Base-by-base conservation (phyloP, 2,888 invertebrate genomes). In the Ectemnius cavifrons region DNA sequence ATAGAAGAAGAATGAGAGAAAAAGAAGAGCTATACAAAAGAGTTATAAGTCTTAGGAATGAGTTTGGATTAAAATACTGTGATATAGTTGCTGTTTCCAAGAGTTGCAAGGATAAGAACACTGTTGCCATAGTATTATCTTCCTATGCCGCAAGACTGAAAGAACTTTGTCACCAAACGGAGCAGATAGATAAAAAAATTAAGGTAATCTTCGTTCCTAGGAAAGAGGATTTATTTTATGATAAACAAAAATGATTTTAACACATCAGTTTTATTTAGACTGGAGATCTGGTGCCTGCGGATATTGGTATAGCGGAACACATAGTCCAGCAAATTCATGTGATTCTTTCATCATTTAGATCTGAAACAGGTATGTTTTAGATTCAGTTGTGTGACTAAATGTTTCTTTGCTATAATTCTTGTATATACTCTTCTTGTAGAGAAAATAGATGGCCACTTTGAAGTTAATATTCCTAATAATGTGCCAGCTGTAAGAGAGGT, bases 401-500 rank as follows among this genome's bases (percentile, higher is more conserved):
- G 23, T 37, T 28, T 63, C 61, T 23, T 60, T 0, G 14, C 16
- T 49, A 3, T 52, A 18, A 14, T 20, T 60, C 16, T 14, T 20
- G 63, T 52, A 23, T 18, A 14, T 68, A 16, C 18, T 16, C 0
- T 56, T 60, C 60, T 72, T 77, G 16, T 73, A 89, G 88, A 84
- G 49, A 79, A 79, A 27, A 86, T 89, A 64, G 82, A 89, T 23
- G 64, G 74, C 28, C 77, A 74, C 8, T 86, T 85, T 66, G 85
- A 88, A 46, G 83, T 80, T 61, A 87, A 88, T 79, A 78, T 86
- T 58, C 81, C 81, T 6, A 71, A 80, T 28, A 91, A 91, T 57
- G 92, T 93, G 8, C 90, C 92, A 77, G 94, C 94, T 85, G 91
- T 93, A 0, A 92, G 92, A n/a, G 92, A 87, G 64, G 59, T 79